Base-by-base conservation (phyloP, 2,797 vertebrate species). In the Mormyrops attenuatus region DNA sequence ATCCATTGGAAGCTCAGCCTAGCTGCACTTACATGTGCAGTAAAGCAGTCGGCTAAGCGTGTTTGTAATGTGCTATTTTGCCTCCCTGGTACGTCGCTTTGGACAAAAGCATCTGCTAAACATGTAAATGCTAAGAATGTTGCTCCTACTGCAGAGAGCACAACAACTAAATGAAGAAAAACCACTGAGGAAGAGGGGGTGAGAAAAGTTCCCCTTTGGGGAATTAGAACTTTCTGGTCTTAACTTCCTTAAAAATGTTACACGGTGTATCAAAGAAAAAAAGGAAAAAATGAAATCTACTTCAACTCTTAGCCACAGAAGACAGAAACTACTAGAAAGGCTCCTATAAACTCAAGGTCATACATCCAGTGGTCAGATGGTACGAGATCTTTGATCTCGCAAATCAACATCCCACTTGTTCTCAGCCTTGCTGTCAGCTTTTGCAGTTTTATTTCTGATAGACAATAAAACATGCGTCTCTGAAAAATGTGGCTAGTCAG, bases 51-150 rank as follows among this genome's bases (percentile, higher is more conserved):
- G n/a, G n/a, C n/a, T n/a, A n/a, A n/a, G n/a, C n/a, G n/a, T 15
- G 66, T 69, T 15, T 69, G 66, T 38, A 38, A 15, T 15, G 11
- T 15, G 66, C 66, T 30, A 6, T n/a, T 11, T 73, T 34, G 13
- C 13, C 66, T 15, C 66, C 0, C 3, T 17, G 15, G 3, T 55
- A 17, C 5, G 52, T 55, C 15, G 5, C 11, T 38, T 38, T 38
- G 66, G 66, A 73, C 66, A 73, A 73, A 73, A 38, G 66, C 30
- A 30, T 73, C 66, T 73, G 66, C 66, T 15, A 50, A 50, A 11
- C 15, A 34, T 34, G 94, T 91, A 92, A 92, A 93, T 92, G 63
- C 93, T 96, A 96, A 96, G 95, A 94, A 96, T 93, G 38, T 38
- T 80, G 34, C 34, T 41, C 11, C 69, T 77, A 77, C 69, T 41